A percentile compares a stretch with the other conserved stretches of the same genome.
These are phyloP conservation scores for Xenops minutus DNA, from an alignment of 2,797 vertebrate genomes.

Conservation along the genomic window DNA sequence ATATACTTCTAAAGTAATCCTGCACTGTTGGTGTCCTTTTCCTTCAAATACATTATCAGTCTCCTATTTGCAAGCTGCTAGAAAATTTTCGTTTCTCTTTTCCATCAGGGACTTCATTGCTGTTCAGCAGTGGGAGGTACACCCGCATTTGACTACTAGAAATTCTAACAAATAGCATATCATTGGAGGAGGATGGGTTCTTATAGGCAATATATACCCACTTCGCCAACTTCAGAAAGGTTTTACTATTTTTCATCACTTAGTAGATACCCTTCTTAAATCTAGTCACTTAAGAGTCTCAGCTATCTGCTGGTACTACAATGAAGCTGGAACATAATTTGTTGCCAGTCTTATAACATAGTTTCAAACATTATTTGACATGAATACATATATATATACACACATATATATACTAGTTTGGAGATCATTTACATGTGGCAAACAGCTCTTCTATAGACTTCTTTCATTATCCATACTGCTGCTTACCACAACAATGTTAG, in stretches of 20 bases:
- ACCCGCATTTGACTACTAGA: not conserved
- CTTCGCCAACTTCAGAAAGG: not conserved
- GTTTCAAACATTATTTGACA: not conserved
- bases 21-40: not conserved
- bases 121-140: not conserved
- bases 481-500: not conserved
- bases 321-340: not conserved
- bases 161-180: not conserved
- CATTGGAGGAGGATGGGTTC: not conserved
- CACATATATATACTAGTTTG: not conserved
- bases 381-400: not conserved
- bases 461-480: not conserved
- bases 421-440: fast-evolving
- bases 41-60: not conserved
- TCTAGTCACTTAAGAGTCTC: not conserved
- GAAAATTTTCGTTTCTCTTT: not conserved
- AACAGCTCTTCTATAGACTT: not conserved
- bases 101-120: not conserved
- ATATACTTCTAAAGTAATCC: not conserved
- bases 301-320: not conserved
- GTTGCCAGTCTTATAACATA: not conserved
- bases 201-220: not conserved
- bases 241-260: not conserved
- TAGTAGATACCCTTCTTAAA: not conserved
- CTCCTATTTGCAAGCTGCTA: not conserved